Percentiles rank a stretch among this genome's conserved stretches.
These are phyloP conservation scores for Barbus barbus DNA, from an alignment of 2,113 vertebrate genomes.

Conservation along the genomic window DNA sequence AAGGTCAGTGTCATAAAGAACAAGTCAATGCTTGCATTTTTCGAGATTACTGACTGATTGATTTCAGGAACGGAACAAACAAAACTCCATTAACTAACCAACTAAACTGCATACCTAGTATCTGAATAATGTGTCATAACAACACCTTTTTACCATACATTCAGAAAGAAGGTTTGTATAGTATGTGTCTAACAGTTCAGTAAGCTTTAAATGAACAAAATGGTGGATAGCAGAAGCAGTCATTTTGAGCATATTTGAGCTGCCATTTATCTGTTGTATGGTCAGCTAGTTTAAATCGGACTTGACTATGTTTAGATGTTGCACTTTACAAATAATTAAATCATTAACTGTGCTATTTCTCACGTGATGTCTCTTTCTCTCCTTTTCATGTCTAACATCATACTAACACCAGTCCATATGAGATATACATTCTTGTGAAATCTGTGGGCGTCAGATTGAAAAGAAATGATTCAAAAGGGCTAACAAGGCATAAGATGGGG, in stretches of 20 bases:
- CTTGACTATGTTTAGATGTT: background rate
- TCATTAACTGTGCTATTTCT: background rate
- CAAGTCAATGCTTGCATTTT: too few species aligned
- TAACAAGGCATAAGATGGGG: too few species aligned
- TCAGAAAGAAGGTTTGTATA: background rate
- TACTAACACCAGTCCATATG: background rate
- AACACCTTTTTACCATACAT: too few species aligned
- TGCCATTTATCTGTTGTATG: background rate
- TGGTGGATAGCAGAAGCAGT: background rate
- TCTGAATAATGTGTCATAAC: too few species aligned
- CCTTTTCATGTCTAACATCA: background rate
- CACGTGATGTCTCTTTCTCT: background rate
- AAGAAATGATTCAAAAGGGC: background rate
- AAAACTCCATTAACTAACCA: too few species aligned
- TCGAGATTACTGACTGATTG: too few species aligned
- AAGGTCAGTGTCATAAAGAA: too few species aligned
- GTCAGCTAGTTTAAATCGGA: background rate
- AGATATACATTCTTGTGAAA: background rate
- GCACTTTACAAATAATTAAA: background rate
- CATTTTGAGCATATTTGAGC: background rate
- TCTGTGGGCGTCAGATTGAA: background rate
- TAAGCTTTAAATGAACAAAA: background rate
- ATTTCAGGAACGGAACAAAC: too few species aligned
- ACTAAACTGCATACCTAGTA: too few species aligned
- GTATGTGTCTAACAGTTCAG: background rate